Percentiles rank a stretch among this genome's conserved stretches.
Conservation (phyloP, 2,113 vertebrate genomes). For the Dipodomys spectabilis region DNA sequence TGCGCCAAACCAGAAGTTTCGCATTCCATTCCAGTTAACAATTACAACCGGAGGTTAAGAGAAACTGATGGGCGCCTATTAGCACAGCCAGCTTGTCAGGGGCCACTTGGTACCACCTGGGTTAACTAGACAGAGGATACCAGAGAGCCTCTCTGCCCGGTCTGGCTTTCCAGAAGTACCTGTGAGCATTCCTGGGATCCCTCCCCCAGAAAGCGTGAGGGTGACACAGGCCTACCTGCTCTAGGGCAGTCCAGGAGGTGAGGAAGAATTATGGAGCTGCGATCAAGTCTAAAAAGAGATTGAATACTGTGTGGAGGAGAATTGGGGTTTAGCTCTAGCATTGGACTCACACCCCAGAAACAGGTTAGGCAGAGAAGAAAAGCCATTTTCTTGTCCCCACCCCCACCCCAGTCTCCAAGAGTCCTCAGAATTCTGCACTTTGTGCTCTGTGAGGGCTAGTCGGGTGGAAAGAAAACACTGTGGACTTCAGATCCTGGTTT, state of each 20-base stretch:
- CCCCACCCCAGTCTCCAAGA: neutral
- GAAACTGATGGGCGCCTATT: constrained; percentile 58
- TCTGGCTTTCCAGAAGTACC: neutral
- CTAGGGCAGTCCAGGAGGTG: neutral
- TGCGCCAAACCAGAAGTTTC: constrained; percentile 76
- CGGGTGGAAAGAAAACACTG: neutral
- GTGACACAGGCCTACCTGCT: neutral
- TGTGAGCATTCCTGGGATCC: fast-evolving
- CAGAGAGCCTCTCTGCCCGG: neutral
- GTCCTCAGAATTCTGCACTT: constrained; percentile 9
- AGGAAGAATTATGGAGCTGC: neutral
- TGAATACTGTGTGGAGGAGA: neutral
- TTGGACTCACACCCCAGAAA: constrained; percentile 11
- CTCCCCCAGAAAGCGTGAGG: neutral
- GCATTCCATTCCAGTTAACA: constrained; percentile 84
- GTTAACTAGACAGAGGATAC: constrained; percentile 35
- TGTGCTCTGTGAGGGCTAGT: neutral
- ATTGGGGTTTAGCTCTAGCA: constrained; percentile 14
- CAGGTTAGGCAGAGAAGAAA: constrained; percentile 43
- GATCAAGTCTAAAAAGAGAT: neutral
- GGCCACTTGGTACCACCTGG: constrained; percentile 52
- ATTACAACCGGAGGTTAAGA: constrained; percentile 81
- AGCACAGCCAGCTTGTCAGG: constrained; percentile 30
- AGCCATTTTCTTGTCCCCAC: neutral
- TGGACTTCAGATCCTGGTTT: neutral